phyloP scores from a whole-genome alignment of 2,797 vertebrate genomes.

The Lateolabrax maculatus region DNA sequence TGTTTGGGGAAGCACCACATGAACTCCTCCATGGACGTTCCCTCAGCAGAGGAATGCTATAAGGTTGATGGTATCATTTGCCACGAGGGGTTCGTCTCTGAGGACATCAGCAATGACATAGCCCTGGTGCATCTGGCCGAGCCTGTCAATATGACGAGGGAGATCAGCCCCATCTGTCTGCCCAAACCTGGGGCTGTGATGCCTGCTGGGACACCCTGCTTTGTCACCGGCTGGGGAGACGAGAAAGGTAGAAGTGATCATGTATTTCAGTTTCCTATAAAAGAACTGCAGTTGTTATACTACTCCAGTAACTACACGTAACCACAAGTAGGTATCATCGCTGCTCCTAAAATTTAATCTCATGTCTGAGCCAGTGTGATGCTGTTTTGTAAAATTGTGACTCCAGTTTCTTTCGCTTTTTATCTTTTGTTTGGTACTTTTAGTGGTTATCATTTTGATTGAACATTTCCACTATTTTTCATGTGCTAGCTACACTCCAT shows the following conservation, averaged over 20 bases:
- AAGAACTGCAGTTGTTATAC: neutral
- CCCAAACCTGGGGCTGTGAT: conserved; percentile 66
- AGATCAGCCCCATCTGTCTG: conserved; percentile 84
- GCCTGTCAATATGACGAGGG: conserved; percentile 74
- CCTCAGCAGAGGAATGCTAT: conserved; percentile 76
- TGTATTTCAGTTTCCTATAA: neutral
- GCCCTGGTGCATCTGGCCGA: conserved; percentile 80
- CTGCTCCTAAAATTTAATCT: neutral
- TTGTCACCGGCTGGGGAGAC: conserved; percentile 83
- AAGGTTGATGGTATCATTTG: conserved; percentile 76
- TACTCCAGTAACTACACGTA: neutral
- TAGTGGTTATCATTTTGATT: neutral
- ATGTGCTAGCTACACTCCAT: neutral
- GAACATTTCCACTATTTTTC: neutral
- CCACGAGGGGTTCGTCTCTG: conserved; percentile 80
- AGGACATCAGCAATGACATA: conserved; percentile 82
- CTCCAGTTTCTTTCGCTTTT: neutral
- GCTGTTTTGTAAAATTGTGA: neutral
- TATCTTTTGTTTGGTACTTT: neutral
- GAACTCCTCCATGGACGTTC: conserved; percentile 77
- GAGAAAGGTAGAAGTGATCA: conserved; percentile 79
- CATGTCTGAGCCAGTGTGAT: neutral
- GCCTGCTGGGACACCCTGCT: conserved; percentile 78
- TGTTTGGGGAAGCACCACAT: conserved; percentile 86
- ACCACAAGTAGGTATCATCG: neutral